Percentiles rank a stretch among this genome's conserved stretches.
Conservation (phyloP, 2,113 vertebrate species). For the Syngnathus typhle region DNA sequence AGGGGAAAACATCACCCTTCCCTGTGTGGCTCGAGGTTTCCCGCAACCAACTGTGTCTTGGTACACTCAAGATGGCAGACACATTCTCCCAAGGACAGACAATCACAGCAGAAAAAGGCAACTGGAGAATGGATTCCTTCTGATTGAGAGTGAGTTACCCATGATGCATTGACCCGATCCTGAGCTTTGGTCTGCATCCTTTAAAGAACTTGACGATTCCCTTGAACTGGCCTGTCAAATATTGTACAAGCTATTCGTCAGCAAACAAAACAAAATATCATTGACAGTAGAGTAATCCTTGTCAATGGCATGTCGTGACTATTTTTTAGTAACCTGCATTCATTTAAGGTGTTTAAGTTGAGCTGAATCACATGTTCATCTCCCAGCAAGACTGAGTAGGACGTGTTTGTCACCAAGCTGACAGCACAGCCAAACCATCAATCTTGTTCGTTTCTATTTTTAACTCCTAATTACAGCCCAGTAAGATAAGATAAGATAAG, state of each 20-base stretch:
- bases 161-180: constrained; percentile 10
- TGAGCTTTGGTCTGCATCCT: constrained; percentile 2
- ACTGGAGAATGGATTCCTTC: constrained; percentile 67
- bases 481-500: constrained; percentile 38
- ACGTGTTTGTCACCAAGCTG: constrained; percentile 31
- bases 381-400: constrained; percentile 25
- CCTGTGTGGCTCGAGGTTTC: constrained; percentile 69
- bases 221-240: too few species aligned
- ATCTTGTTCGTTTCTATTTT: constrained; percentile 59
- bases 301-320: background rate
- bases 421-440: constrained; percentile 50
- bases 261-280: background rate
- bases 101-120: constrained; percentile 38
- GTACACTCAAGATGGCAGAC: constrained; percentile 70
- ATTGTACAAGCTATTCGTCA: background rate
- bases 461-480: constrained; percentile 41
- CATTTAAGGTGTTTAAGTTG: constrained; percentile 23
- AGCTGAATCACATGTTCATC: constrained; percentile 33
- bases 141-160: constrained; percentile 79
- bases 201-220: constrained; percentile 4
- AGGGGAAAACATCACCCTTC: constrained; percentile 73
- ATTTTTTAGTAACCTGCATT: constrained; percentile 25
- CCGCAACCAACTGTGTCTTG: constrained; percentile 73
- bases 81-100: constrained; percentile 34
- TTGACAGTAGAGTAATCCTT: too few species aligned